Base-by-base conservation (phyloP, 92 coral and sea anemone species). In the Heteractis magnifica region DNA sequence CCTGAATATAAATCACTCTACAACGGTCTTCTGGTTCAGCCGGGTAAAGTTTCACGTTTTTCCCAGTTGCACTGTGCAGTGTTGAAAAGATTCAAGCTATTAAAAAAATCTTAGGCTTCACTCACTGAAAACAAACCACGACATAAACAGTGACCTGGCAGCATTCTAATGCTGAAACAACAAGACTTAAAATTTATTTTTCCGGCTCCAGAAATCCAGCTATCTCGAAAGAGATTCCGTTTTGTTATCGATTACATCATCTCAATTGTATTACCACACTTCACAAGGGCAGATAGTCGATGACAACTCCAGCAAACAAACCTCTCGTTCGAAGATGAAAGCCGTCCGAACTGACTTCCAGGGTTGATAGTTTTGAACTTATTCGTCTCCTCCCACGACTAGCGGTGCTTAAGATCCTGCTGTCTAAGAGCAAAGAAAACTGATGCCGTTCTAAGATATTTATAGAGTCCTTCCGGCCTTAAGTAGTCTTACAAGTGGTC, bases 381-480 rank as follows among this genome's bases (percentile, higher is more conserved):
- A 14, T 9, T 56, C 19, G 75, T 48, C 56, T 52, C 77, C 84
- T 26, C 84, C 84, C 81, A 44, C 83, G 18, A 65, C 21, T 1
- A 20, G 84, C 84, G 84, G 84, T 59, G 16, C 77, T 70, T 81
- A 50, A 81, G 84, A 81, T 68, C 79, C 59, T 52, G 2, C 48
- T 10, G 49, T 68, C 73, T 68, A 76, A 76, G 18, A 55, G 79
- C 77, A 55, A 41, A 51, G 84, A 81, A 81, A 81, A 70, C 26
- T 70, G 77, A 81, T 81, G 73, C 84, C 84, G 56, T 10, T 14
- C 49, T 68, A 50, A 51, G 77, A 62, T 70, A 81, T 81, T 81
- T 70, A 70, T 81, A 81, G 84, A 68, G 77, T 70, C 77, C 77
- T 81, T 81, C 84, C 84, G 84, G 84, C 53, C 60, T 21, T 81